Conservation (phyloP, 2,797 vertebrate genomes). For the Acanthornis magna region DNA sequence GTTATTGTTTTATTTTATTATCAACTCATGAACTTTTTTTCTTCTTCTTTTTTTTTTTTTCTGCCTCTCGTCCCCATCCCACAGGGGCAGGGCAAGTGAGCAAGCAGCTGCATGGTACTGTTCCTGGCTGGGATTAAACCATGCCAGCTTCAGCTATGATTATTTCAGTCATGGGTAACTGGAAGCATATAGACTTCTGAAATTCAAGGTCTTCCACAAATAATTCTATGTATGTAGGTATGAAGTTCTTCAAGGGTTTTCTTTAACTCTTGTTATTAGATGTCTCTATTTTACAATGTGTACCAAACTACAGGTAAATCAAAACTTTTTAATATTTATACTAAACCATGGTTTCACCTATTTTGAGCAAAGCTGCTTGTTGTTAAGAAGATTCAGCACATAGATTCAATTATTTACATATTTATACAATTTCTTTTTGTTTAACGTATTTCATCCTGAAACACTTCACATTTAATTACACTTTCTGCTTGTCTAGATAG, state of each 20-base stretch:
- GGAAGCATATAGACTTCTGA: not conserved
- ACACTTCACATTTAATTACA: not conserved
- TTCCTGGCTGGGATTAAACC: not conserved
- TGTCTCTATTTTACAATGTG: not conserved
- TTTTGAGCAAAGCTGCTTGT: not conserved
- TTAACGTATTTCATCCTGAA: not conserved
- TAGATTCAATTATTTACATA: constrained; percentile 44
- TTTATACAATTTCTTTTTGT: constrained; percentile 16
- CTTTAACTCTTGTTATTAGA: not conserved
- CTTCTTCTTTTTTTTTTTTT: not conserved
- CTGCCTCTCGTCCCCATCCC: not conserved
- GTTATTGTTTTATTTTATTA: not conserved
- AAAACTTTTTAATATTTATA: constrained; percentile 34
- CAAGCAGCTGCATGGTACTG: not conserved
- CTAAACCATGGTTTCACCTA: not conserved
- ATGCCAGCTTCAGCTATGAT: not conserved
- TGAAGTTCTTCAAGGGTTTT: not conserved
- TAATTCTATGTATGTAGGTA: not conserved
- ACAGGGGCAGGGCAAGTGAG: not conserved
- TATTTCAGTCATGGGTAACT: not conserved
- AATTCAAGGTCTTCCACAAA: not conserved
- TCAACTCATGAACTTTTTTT: not conserved
- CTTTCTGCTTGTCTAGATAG: constrained; percentile 17
- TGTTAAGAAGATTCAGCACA: constrained; percentile 9
- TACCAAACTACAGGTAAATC: constrained; percentile 26